Evolutionary conservation across 2,113 vertebrate genomes (phyloP).

Genomic region (Tychaedon coryphoeus): DNA sequence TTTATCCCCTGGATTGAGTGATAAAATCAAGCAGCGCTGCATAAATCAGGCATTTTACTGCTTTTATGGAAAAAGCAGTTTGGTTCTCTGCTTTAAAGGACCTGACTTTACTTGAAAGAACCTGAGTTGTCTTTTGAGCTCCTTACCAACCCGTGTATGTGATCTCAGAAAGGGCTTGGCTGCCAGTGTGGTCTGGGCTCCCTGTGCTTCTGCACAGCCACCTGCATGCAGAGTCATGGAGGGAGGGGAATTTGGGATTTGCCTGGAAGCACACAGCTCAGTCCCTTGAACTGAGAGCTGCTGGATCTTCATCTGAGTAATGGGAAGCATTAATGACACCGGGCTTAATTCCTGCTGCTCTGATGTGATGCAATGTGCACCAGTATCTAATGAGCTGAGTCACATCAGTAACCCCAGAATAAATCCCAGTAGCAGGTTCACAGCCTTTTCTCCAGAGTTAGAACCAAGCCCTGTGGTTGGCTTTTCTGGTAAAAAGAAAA

Average conservation of each 20-base stretch:
- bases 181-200: rapidly evolving
- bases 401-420: background rate
- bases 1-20: background rate
- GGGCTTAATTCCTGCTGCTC: background rate
- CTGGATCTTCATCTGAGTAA: background rate
- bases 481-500: too few species aligned
- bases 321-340: background rate
- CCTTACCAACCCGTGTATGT: rapidly evolving
- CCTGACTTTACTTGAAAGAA: background rate
- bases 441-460: background rate
- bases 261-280: background rate
- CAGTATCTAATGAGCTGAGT: background rate
- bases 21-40: background rate
- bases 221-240: background rate
- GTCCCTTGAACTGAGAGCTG: background rate
- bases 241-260: background rate
- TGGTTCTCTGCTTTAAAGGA: background rate
- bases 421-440: background rate
- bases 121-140: background rate
- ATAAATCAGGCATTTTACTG: background rate
- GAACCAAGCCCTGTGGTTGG: background rate
- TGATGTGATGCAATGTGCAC: background rate
- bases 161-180: background rate
- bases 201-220: background rate
- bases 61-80: background rate